phyloP scores from a whole-genome alignment of 1,140 invertebrate species.

The Caenorhabditis brenneri region DNA sequence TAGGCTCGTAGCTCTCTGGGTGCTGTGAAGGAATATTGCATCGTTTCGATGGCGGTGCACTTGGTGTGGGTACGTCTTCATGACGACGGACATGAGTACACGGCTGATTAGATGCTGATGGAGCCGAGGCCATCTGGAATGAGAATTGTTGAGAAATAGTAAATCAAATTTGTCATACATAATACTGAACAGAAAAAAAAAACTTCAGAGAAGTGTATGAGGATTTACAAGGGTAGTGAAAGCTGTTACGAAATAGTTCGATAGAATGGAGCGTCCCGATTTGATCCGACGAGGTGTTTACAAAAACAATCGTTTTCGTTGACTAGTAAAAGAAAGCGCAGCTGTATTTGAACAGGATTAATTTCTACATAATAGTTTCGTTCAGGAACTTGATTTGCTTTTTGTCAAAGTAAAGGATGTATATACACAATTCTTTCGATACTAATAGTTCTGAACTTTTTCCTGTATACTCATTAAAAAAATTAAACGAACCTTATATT shows the following conservation, averaged over 20 bases:
- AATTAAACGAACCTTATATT: neutral
- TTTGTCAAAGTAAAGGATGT: no score
- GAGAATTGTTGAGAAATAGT: neutral
- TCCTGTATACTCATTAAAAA: neutral
- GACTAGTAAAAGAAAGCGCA: no score
- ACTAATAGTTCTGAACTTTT: no score
- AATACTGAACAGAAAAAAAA: neutral
- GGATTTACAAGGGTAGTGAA: neutral
- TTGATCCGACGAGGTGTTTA: no score
- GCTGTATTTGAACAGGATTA: no score
- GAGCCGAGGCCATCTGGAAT: constrained; percentile 17
- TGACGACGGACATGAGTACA: neutral
- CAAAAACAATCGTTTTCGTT: no score
- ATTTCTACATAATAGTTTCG: no score
- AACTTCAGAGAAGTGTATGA: neutral
- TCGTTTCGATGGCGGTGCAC: constrained; percentile 14
- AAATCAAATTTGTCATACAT: neutral
- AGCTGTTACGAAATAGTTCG: neutral
- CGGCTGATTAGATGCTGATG: constrained; percentile 2
- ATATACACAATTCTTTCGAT: no score
- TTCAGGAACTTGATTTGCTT: no score
- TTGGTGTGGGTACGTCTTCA: constrained; percentile 20
- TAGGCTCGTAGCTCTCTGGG: constrained; percentile 11
- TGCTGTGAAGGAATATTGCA: constrained; percentile 16
- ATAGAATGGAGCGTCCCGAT: no score